Evolutionary conservation across 1,140 invertebrate species (phyloP).

Genomic region (Diabrotica undecimpunctata): DNA sequence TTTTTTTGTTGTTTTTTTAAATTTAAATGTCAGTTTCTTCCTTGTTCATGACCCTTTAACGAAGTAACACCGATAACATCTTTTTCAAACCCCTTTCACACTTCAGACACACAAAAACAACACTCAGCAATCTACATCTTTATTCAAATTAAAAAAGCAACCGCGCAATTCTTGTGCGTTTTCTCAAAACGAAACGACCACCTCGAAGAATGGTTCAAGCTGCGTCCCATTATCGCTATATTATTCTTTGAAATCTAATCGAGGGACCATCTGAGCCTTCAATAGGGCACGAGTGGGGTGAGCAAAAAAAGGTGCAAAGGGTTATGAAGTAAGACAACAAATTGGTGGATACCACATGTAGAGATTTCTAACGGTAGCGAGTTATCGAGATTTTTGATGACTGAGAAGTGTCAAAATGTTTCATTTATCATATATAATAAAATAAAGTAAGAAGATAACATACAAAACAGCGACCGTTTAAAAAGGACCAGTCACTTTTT

Average conservation of each 20-base stretch:
- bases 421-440: too few species aligned
- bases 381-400: constrained; percentile 26
- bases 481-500: too few species aligned
- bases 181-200: constrained; percentile 31
- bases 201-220: constrained; percentile 37
- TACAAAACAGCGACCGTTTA: too few species aligned
- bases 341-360: constrained; percentile 28
- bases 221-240: constrained; percentile 41
- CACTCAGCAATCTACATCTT: constrained; percentile 1
- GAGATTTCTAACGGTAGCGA: constrained; percentile 34
- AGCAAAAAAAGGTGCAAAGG: constrained; percentile 32
- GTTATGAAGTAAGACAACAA: constrained; percentile 19
- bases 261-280: constrained; percentile 35
- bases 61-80: neutral
- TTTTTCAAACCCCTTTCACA: constrained; percentile 1
- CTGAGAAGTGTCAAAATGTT: constrained; percentile 7
- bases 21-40: neutral
- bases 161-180: constrained; percentile 19
- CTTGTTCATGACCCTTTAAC: neutral
- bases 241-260: constrained; percentile 39
- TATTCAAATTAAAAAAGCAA: constrained; percentile 29
- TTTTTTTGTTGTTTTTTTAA: neutral
- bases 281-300: constrained; percentile 32
- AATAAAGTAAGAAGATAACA: too few species aligned
- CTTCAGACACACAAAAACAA: neutral